Conservation (phyloP, 2,113 vertebrate species). For the Phrynocephalus versicolor region DNA sequence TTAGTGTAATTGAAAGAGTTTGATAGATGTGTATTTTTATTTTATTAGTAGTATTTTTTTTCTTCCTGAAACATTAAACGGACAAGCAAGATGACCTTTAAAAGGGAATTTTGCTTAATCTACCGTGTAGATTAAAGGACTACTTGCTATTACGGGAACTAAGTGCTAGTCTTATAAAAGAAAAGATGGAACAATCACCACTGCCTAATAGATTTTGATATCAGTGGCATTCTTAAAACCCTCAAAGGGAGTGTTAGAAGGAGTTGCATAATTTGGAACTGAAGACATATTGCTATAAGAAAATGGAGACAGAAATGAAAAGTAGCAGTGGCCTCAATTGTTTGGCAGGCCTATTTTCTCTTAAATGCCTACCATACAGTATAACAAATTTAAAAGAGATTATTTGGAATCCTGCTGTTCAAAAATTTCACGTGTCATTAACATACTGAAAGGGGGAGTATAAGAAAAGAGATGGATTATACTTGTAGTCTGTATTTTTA, state of each 20-base stretch:
- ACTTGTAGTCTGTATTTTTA: constrained; percentile 12
- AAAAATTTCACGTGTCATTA: constrained; percentile 48
- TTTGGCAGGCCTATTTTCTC: constrained; percentile 37
- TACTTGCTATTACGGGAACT: constrained; percentile 49
- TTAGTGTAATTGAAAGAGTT: constrained; percentile 40
- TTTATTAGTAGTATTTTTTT: constrained; percentile 30
- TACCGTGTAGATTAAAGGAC: constrained; percentile 46
- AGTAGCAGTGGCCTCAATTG: constrained; percentile 26
- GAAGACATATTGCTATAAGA: constrained; percentile 42
- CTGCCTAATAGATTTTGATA: constrained; percentile 51
- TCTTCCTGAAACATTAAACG: constrained; percentile 44
- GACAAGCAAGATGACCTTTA: constrained; percentile 60
- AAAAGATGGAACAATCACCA: constrained; percentile 48
- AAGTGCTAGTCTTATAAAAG: constrained; percentile 54
- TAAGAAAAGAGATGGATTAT: background rate
- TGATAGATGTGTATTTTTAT: constrained; percentile 50
- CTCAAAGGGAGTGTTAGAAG: constrained; percentile 60
- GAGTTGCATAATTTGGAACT: constrained; percentile 61
- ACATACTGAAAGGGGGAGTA: background rate
- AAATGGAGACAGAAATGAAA: constrained; percentile 30
- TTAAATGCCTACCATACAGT: constrained; percentile 46
- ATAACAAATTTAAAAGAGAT: constrained; percentile 59
- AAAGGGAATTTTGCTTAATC: constrained; percentile 50
- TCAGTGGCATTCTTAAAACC: constrained; percentile 54
- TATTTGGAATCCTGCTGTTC: constrained; percentile 47